Base-by-base conservation (phyloP, 2,113 vertebrate genomes). In the Ailurus styani region DNA sequence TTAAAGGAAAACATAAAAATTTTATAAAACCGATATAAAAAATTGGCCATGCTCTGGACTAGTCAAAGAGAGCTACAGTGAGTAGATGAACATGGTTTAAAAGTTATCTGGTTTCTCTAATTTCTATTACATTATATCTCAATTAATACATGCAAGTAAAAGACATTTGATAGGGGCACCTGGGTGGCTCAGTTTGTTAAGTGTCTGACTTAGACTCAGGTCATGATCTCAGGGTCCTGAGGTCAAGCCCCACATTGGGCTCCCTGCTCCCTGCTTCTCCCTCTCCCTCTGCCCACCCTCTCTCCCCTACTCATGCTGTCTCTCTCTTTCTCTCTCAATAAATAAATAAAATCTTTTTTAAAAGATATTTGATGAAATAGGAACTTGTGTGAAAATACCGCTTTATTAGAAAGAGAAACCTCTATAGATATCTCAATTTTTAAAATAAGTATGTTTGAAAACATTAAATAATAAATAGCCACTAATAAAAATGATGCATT, bases 1-100 rank as follows among this genome's bases (percentile, higher is more conserved):
- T 94, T 34, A 97, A 88, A 88, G 82, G 70, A 94, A 91, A 97
- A 91, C 11, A 97, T 62, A 31, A 94, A 97, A 60, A 17, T 8
- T 37, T 34, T 14, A 1, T 31, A 96, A 94, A 83, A 87, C 3
- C 79, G 55, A 7, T 42, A 0, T 31, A 77, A 77, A 45, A 96
- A 93, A 93, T 29, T 88, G 52, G 57, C 83, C 0, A 13, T 50
- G 29, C 73, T 87, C 25, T 87, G 66, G 37, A 78, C 66, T 96
- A 64, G 25, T 66, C 55, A 37, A 83, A 78, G 72, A 93, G 42
- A 88, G 78, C n/a, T 81, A 52, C 13, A 40, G 54, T 95, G 52
- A 92, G 23, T 79, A 66, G 40, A 72, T 75, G 29, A 29, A 12
- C 57, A 77, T 60, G 62, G n/a, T 64, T 92, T 75, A 95, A 95